Base-by-base conservation (phyloP, 2,113 vertebrate species). In the Indicator indicator region DNA sequence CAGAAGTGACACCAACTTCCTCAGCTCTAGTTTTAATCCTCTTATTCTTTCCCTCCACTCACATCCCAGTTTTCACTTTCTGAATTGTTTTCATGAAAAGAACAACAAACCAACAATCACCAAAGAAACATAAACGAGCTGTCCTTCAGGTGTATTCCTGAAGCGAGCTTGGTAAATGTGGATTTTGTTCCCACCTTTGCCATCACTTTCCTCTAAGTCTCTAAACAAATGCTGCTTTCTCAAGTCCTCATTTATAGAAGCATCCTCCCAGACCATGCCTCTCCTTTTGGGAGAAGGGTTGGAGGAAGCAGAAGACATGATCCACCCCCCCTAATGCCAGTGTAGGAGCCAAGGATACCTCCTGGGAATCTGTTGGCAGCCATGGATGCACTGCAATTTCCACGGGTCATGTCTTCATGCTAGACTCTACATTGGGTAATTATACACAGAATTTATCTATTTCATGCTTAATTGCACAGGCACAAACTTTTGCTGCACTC, bases 361-460 rank as follows among this genome's bases (percentile, higher is more conserved):
- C 78, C 67, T 7, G 4, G 70, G 67, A 92, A 91, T 94, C 60
- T 58, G 68, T 59, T 4, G 0, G 38, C 78, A 82, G 84, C 40
- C 54, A 48, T 50, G 0, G 16, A 71, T 0, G 1, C 7, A 1
- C 59, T 5, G 8, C 20, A 2, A 88, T 89, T 93, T 95, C 95
- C 85, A 94, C 1, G 30, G 89, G 89, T 95, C 93, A 94, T 6
- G 0, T 95, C 89, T 88, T 80, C 82, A 46, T 0, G 59, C 71
- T 67, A 76, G 72, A 83, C 64, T 77, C 52, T 20, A 48, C 9
- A 8, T 11, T 82, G 64, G 54, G 85, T 76, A 95, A 96, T 95
- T 94, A 96, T 91, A 91, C 82, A 91, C 92, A 94, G 88, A 88
- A 91, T 93, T 95, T 93, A 96, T 90, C 92, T 96, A 94, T 91